Percentiles rank a stretch among this genome's conserved stretches.
Evolutionary conservation across 1,140 invertebrate genomes (phyloP).

Genomic region (Pogonomyrmex californicus): DNA sequence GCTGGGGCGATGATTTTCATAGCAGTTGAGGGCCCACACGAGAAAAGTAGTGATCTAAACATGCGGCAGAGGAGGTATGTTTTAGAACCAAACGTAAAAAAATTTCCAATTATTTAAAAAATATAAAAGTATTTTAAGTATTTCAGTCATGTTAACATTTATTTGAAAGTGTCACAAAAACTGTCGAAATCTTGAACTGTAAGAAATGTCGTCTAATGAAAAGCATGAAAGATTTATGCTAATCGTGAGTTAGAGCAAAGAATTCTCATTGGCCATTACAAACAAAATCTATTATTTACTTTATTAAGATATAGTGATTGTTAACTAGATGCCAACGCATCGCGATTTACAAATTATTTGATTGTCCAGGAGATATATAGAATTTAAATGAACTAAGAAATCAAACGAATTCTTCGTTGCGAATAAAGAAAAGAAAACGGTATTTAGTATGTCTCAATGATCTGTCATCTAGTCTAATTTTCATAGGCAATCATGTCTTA

Average conservation of each 20-base stretch:
- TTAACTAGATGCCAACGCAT: neutral
- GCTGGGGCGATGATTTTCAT: constrained; percentile 93
- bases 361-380: constrained; percentile 40
- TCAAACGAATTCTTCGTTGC: neutral
- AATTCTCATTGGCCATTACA: neutral
- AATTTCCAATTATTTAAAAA: neutral
- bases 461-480: neutral
- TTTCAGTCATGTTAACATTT: neutral
- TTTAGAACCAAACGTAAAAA: neutral
- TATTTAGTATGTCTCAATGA: neutral
- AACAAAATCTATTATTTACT: neutral
- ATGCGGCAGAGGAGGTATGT: constrained; percentile 86
- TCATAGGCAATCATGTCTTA: neutral
- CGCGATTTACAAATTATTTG: constrained; percentile 2
- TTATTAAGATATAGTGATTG: constrained; percentile 1
- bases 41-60: constrained; percentile 87
- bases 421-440: neutral
- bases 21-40: constrained; percentile 90
- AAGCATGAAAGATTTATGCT: neutral
- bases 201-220: neutral
- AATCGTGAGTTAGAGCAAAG: neutral
- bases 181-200: neutral
- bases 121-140: neutral
- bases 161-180: neutral
- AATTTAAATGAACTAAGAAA: constrained; percentile 9